Percentiles rank a stretch among this genome's conserved stretches.
Conservation (phyloP, 1,140 invertebrate species). For the Penaeus japonicus region DNA sequence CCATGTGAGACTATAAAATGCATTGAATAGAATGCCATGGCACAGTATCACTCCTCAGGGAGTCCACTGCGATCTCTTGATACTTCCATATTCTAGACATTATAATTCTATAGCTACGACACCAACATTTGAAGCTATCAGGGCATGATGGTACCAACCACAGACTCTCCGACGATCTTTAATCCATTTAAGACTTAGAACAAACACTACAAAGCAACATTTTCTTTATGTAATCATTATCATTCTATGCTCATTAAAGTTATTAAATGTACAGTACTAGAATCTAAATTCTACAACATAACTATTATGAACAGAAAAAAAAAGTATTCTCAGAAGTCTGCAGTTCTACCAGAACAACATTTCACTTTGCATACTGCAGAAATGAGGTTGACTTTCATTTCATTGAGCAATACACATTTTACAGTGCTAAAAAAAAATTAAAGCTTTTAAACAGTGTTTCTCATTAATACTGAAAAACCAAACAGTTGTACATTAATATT, state of each 20-base stretch:
- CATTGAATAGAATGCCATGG: constrained; percentile 51
- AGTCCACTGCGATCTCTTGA: constrained; percentile 50
- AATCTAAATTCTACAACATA: background rate
- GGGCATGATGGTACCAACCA: constrained; percentile 33
- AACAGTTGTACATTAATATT: background rate
- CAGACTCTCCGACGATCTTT: background rate
- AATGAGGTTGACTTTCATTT: constrained; percentile 16
- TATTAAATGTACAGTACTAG: background rate
- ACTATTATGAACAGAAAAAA: too few relatives aligned
- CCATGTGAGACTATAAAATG: constrained; percentile 55
- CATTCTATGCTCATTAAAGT: background rate
- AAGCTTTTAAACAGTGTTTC: constrained; percentile 32
- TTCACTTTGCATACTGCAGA: too few relatives aligned
- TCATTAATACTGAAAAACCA: constrained; percentile 11
- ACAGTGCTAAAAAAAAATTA: background rate
- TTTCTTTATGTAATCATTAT: background rate
- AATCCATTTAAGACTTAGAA: background rate
- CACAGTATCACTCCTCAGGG: constrained; percentile 19
- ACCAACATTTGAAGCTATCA: constrained; percentile 48
- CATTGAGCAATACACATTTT: constrained; percentile 42
- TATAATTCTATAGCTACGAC: constrained; percentile 52
- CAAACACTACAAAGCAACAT: background rate
- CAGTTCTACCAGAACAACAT: too few relatives aligned
- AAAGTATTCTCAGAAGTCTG: too few relatives aligned
- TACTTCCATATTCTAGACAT: constrained; percentile 52